Percentiles rank a stretch among this genome's conserved stretches.
Evolutionary conservation across 1,140 invertebrate species (phyloP).

Genomic region (Aphelenchoides fujianensis): DNA sequence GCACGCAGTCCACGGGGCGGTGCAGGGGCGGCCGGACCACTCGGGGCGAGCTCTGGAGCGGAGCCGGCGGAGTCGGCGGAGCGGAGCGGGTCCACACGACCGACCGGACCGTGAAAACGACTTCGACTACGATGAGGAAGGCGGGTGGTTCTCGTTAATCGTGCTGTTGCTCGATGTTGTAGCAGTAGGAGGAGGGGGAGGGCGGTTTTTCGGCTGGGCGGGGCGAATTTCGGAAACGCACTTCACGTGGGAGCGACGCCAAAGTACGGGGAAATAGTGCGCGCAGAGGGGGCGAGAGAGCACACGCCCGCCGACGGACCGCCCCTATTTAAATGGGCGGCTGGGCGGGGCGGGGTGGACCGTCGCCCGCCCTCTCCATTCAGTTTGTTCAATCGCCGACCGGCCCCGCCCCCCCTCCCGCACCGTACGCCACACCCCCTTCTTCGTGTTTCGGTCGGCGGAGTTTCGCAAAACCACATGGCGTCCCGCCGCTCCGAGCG

Average conservation of each 20-base stretch:
- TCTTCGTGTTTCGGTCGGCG: too few species aligned
- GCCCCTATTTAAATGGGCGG: background rate
- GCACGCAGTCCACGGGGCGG: too few species aligned
- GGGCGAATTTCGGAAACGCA: background rate
- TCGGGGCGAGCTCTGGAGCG: too few species aligned
- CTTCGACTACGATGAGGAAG: constrained; percentile 2
- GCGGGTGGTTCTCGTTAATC: constrained; percentile 4
- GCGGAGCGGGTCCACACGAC: background rate
- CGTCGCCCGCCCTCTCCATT: background rate
- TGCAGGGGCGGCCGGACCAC: too few species aligned
- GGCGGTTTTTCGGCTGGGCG: background rate
- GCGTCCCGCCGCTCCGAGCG: too few species aligned
- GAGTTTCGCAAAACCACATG: background rate
- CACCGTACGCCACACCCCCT: too few species aligned
- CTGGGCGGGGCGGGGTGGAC: background rate
- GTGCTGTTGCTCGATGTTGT: constrained; percentile 4
- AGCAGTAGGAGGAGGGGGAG: constrained; percentile 4
- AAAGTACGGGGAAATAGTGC: background rate
- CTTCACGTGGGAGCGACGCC: background rate
- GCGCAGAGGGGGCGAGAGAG: background rate
- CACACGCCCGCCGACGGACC: too few species aligned
- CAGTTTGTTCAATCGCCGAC: background rate
- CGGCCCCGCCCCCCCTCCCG: background rate
- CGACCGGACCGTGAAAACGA: constrained; percentile 2
- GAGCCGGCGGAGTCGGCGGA: too few species aligned